Base-by-base conservation (phyloP, 2,888 invertebrate genomes). In the Dolomedes plantarius region DNA sequence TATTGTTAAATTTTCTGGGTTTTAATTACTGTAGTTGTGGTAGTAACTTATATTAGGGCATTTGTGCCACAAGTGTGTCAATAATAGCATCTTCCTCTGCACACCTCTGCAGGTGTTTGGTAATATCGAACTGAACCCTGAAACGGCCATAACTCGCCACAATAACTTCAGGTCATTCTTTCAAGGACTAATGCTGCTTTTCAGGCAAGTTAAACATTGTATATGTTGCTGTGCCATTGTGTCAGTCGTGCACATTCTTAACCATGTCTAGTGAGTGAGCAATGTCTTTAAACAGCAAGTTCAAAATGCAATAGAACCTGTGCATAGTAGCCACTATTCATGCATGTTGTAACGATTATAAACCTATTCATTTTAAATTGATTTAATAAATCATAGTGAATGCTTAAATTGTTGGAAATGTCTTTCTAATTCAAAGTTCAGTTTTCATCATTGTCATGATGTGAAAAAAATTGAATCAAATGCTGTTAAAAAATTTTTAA, bases 101-200 rank as follows among this genome's bases (percentile, higher is more conserved):
- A 87, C 82, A 69, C 77, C 77, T 87, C 82, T 65, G 69, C 83
- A 99, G 98, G 98, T 99, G 92, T 99, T 99, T 94, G 99, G 99
- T 93, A 99, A 99, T 94, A 99, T 99, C 93, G 95, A 94, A 92
- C 95, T 98, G 94, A 94, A 96, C 92, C 95, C 98, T 90, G 95
- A 95, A 91, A 86, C 95, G 91, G 95, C 96, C 92, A 97, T 99
- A 93, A 98, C 96, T 93, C 95, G 99, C 93, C 99, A 99, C 94
- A 99, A 99, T 94, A 99, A 99, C 95, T 99, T 99, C 95, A 95
- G 97, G 93, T 97, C 96, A 93, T 99, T 99, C 94, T 95, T 97
- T 93, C 97, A 98, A 94, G 98, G 98, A 92, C 95, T 99, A 92
- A 97, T 99, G 96, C 95, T 99, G 92, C 94, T 99, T 91, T 99